These are phyloP conservation scores for Zele albiditarsus DNA, from an alignment of 2,888 invertebrate genomes.

Conservation along the genomic window DNA sequence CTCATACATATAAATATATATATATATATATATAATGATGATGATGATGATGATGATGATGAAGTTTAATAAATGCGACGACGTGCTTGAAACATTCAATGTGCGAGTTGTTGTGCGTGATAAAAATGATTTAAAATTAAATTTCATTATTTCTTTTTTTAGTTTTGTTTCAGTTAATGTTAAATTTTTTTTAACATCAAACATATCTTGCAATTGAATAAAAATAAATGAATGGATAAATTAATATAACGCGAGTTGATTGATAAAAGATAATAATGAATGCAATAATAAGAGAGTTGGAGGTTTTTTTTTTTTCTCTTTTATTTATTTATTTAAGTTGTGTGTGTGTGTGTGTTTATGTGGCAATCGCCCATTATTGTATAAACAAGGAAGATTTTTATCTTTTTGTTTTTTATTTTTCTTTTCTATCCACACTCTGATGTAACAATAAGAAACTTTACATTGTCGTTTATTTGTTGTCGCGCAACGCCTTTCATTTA, in stretches of 20 bases:
- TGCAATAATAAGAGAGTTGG: slow-evolving; percentile 1
- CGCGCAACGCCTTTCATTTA: slow-evolving; percentile 66
- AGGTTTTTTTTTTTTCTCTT: not conserved
- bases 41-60: not conserved
- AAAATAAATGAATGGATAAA: not conserved
- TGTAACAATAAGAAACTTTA: slow-evolving; percentile 69
- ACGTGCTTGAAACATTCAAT: slow-evolving; percentile 30
- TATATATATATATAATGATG: not conserved
- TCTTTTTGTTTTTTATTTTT: not conserved
- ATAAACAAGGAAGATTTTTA: slow-evolving; percentile 3
- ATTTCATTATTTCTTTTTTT: not conserved
- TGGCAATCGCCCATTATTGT: not conserved
- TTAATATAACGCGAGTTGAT: not conserved
- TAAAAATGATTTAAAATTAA: slow-evolving; percentile 16
- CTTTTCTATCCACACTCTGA: slow-evolving; percentile 59
- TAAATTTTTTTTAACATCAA: not conserved
- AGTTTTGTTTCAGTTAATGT: not conserved
- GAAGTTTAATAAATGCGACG: slow-evolving; percentile 7
- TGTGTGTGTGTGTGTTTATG: not conserved
- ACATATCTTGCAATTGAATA: not conserved
- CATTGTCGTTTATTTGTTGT: slow-evolving; percentile 37
- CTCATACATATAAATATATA: not conserved
- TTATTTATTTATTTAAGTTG: not conserved
- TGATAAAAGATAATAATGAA: slow-evolving; percentile 5
- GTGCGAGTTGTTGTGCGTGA: slow-evolving; percentile 11